Conservation (phyloP, 1,140 invertebrate genomes). For the Bombus consobrinus region DNA sequence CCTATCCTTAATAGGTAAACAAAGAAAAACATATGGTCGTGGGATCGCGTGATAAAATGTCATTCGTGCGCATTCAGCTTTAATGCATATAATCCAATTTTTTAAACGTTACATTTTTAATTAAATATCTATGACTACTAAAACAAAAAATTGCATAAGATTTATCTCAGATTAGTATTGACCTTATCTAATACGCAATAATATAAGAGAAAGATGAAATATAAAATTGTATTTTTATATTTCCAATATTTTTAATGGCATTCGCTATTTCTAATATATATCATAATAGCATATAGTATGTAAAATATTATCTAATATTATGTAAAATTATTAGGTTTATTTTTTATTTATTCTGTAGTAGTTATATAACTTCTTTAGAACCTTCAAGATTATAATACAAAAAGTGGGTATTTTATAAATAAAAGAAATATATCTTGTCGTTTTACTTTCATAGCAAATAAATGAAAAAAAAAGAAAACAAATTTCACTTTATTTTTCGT, state of each 20-base stretch:
- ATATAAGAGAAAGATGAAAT: not conserved
- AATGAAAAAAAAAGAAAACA: not conserved
- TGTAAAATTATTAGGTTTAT: not conserved
- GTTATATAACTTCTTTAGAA: not conserved
- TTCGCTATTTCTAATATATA: not conserved
- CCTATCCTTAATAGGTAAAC: too few relatives aligned
- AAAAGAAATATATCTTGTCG: not conserved
- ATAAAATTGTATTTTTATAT: not conserved
- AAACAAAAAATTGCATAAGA: not conserved
- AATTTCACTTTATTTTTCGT: not conserved
- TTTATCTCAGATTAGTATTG: not conserved
- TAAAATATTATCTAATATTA: not conserved
- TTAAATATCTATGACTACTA: not conserved
- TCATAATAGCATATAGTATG: not conserved
- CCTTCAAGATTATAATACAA: not conserved
- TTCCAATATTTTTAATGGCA: not conserved
- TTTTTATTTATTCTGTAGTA: not conserved
- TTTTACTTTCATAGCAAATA: not conserved
- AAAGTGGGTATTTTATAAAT: not conserved
- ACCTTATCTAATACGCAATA: not conserved
- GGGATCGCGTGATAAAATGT: too few relatives aligned
- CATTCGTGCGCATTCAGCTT: too few relatives aligned
- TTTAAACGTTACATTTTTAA: not conserved
- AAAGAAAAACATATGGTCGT: too few relatives aligned
- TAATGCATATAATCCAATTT: too few relatives aligned